Percentiles rank a stretch among this genome's conserved stretches.
These are phyloP conservation scores for Theretra japonica DNA, from an alignment of 2,888 invertebrate species.

Conservation along the genomic window DNA sequence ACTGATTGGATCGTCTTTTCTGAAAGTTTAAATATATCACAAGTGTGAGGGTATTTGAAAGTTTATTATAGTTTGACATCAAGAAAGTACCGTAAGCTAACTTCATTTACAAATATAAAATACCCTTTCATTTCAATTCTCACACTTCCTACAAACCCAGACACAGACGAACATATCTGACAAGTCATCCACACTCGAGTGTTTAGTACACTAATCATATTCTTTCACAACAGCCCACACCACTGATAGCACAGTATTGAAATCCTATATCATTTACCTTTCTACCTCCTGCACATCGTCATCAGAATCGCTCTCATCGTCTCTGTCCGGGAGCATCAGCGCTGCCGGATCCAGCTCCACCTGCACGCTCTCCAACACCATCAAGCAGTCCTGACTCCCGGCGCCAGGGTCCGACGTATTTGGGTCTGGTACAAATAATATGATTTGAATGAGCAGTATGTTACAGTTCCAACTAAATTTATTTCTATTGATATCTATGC, in stretches of 20 bases:
- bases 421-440: constrained; percentile 30
- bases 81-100: neutral
- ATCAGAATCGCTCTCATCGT: constrained; percentile 46
- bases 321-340: constrained; percentile 54
- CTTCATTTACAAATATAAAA: neutral
- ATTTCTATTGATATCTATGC: too few species aligned
- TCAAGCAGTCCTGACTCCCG: constrained; percentile 63
- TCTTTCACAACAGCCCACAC: too few species aligned
- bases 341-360: constrained; percentile 68
- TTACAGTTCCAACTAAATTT: too few species aligned
- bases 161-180: too few species aligned
- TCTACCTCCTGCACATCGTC: constrained; percentile 38
- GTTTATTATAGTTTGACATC: neutral
- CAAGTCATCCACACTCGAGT: too few species aligned
- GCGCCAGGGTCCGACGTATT: constrained; percentile 16
- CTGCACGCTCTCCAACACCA: constrained; percentile 73
- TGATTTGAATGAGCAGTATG: neutral
- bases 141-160: too few species aligned
- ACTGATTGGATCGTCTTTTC: constrained; percentile 66
- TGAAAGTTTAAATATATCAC: constrained; percentile 40
- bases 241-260: neutral
- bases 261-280: neutral
- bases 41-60: neutral
- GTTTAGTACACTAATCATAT: neutral
- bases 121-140: neutral